Percentiles rank a stretch among this genome's conserved stretches.
Evolutionary conservation across 2,888 invertebrate species (phyloP).

Genomic region (Alsophila aescularia): DNA sequence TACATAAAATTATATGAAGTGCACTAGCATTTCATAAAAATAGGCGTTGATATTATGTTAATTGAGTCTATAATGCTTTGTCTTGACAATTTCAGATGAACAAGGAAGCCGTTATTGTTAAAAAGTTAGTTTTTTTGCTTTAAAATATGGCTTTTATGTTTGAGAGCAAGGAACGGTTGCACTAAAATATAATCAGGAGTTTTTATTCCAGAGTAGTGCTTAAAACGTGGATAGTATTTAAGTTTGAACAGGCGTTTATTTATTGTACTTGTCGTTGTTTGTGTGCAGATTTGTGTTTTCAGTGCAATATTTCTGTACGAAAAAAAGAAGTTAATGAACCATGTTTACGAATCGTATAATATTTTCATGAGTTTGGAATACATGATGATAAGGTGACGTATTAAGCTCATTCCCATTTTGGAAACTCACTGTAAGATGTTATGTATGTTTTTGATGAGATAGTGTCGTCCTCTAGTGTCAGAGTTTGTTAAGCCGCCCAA

Average conservation of each 20-base stretch:
- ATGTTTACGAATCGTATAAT: too few relatives aligned
- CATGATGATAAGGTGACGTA: too few relatives aligned
- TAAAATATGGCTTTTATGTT: constrained; percentile 40
- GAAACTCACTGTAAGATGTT: too few relatives aligned
- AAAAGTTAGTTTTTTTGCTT: constrained; percentile 29
- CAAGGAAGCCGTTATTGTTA: constrained; percentile 39
- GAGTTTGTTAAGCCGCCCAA: too few relatives aligned
- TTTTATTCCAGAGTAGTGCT: constrained; percentile 16
- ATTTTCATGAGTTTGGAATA: too few relatives aligned
- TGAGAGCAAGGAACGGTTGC: constrained; percentile 29
- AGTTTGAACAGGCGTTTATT: constrained; percentile 12
- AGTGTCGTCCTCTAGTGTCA: too few relatives aligned
- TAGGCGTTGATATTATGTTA: constrained; percentile 25
- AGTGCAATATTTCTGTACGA: too few relatives aligned
- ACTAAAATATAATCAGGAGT: constrained; percentile 19
- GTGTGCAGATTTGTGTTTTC: too few relatives aligned
- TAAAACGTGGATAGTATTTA: constrained; percentile 13
- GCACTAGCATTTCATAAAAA: constrained; percentile 26
- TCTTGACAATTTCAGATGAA: constrained; percentile 17
- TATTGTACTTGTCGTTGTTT: not conserved
- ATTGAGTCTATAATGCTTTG: constrained; percentile 30
- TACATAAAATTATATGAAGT: constrained; percentile 36
- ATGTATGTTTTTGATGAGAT: too few relatives aligned
- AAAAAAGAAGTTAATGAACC: too few relatives aligned
- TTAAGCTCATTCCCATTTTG: too few relatives aligned